phyloP scores from a whole-genome alignment of 2,113 vertebrate genomes.

The Triplophysa dalaica region DNA sequence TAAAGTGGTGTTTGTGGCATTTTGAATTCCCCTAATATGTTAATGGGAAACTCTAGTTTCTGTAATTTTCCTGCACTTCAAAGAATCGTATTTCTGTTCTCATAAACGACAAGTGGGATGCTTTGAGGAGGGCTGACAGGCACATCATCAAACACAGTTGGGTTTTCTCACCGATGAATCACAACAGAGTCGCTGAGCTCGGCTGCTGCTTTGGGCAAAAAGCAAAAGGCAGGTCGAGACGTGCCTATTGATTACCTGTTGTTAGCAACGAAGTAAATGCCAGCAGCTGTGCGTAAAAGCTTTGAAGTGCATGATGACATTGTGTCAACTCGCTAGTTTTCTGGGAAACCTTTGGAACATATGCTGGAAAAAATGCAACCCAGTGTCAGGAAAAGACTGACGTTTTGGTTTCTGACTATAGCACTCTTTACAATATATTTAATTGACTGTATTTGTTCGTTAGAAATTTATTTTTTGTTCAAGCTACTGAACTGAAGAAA shows the following conservation, averaged over 20 bases:
- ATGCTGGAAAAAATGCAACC: not conserved
- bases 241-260: constrained; percentile 68
- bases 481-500: not conserved
- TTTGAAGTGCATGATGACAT: constrained; percentile 57
- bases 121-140: not conserved
- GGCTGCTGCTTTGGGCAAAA: constrained; percentile 45
- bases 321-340: not conserved
- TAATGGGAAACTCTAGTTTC: not conserved
- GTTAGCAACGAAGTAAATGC: constrained; percentile 64
- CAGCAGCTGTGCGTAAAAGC: constrained; percentile 60
- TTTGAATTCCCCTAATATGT: not conserved
- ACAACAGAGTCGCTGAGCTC: constrained; percentile 45
- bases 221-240: constrained; percentile 63
- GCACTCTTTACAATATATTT: not conserved
- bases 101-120: not conserved
- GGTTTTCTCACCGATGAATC: constrained; percentile 57
- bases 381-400: not conserved
- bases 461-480: not conserved
- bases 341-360: constrained; percentile 10
- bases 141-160: constrained; percentile 48
- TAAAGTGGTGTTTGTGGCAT: not conserved
- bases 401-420: not conserved
- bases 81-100: constrained; percentile 16
- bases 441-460: not conserved
- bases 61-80: constrained; percentile 19